Evolutionary conservation across 1,140 invertebrate genomes (phyloP).

Genomic region (Trinorchestia longiramus): DNA sequence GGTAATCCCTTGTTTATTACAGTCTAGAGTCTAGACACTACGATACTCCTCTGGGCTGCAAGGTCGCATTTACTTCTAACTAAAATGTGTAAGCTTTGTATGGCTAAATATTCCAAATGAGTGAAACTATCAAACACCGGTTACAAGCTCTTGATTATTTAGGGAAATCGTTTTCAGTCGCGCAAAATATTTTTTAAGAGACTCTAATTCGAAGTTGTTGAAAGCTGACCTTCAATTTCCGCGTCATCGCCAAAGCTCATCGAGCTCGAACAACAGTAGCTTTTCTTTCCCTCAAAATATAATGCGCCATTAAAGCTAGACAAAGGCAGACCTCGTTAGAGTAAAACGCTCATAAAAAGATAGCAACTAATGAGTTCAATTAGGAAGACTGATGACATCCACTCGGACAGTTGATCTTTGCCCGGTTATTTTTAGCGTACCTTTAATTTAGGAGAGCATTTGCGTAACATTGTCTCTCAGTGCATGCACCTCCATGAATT

Average conservation of each 20-base stretch:
- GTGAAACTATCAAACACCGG: not conserved
- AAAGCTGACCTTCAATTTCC: not conserved
- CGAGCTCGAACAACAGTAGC: not conserved
- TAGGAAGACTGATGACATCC: not conserved
- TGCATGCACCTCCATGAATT: not conserved
- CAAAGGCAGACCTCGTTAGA: not conserved
- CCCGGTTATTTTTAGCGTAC: not conserved
- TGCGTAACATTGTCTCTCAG: not conserved
- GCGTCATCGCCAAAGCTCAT: not conserved
- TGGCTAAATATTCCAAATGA: not conserved
- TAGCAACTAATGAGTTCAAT: not conserved
- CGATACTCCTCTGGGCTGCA: too few relatives aligned
- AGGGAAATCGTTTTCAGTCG: not conserved
- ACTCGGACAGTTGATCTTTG: not conserved
- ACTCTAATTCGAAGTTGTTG: not conserved
- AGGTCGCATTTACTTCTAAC: too few relatives aligned
- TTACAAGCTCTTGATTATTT: not conserved
- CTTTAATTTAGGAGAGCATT: not conserved
- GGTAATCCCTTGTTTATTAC: too few relatives aligned
- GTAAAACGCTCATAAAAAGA: not conserved
- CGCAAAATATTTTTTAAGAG: not conserved
- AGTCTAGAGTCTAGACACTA: too few relatives aligned
- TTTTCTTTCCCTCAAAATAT: not conserved
- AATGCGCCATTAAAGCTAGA: not conserved
- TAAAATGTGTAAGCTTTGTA: not conserved